Base-by-base conservation (phyloP, 1,140 invertebrate genomes). In the Bombus sibiricus region DNA sequence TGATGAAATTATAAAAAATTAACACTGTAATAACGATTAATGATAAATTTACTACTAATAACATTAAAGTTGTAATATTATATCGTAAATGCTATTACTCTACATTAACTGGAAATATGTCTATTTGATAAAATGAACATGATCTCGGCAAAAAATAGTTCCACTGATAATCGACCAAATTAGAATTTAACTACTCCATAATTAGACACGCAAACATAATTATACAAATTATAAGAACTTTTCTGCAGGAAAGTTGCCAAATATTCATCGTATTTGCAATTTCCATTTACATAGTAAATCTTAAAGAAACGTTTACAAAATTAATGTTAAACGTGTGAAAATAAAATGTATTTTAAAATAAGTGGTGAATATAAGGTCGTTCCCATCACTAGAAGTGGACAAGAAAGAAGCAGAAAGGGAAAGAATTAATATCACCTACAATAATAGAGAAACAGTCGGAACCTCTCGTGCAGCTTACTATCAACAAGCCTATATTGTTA, bases 401-500 rank as follows among this genome's bases (percentile, higher is more conserved):
- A 32, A 6, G 18, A 53, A 85, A 32, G 15, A 43, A 32, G 3
- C 8, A 34, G 22, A 62, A 37, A 47, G 41, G 39, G 68, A 72
- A 80, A 72, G 47, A 79, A 71, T 62, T 84, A 80, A 85, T 53
- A 72, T 15, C 28, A 62, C 10, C 39, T 47, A 80, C 18, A 62
- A 72, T 85, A 85, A 85, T 53, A 80, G 28, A 73, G 68, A 43
- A 78, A 80, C 32, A 80, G 13, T 10, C 2, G 28, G 25, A 28
- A 53, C 25, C 53, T 59, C 1, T 28, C 13, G 37, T 57, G 13
- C 22, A 32, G 8, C 37, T 6, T 22, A 47, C 13, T 47, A 79
- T 79, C 76, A 84, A 47, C 76, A 84, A 47, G 39, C 34, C 53
- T 28, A 72, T 85, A 79, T 64, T 73, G 37, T 39, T 80, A 3